These are phyloP conservation scores for Oxytorus armatus DNA, from an alignment of 2,888 invertebrate species.

Conservation along the genomic window DNA sequence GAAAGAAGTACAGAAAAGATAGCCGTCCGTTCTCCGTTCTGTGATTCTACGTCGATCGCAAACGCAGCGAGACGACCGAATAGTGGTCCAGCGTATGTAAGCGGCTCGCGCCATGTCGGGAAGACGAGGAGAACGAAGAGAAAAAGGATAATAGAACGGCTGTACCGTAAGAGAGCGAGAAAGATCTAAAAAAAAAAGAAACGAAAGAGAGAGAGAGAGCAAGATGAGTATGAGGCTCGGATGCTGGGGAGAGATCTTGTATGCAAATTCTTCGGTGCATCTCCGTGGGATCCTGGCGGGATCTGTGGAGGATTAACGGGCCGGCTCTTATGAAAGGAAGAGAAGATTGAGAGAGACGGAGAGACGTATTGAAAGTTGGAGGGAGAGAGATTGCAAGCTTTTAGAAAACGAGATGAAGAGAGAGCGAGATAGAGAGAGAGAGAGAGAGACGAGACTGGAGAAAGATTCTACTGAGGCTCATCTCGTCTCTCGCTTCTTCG, in stretches of 20 bases:
- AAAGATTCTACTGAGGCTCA: constrained; percentile 57
- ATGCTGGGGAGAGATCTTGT: constrained; percentile 83
- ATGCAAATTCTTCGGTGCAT: constrained; percentile 84
- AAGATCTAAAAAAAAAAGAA: constrained; percentile 65
- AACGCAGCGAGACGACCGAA: constrained; percentile 69
- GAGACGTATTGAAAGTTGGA: constrained; percentile 67
- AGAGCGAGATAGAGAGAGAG: constrained; percentile 37
- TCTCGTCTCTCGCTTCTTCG: constrained; percentile 56
- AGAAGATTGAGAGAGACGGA: constrained; percentile 69
- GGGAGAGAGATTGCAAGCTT: constrained; percentile 50
- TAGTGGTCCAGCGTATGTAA: constrained; percentile 52
- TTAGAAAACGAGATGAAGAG: constrained; percentile 48
- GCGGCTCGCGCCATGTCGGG: constrained; percentile 68
- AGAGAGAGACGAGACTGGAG: constrained; percentile 67
- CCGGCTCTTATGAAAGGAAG: constrained; percentile 84
- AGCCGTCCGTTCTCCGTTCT: constrained; percentile 46
- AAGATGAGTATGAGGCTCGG: constrained; percentile 71
- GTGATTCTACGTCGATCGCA: constrained; percentile 61
- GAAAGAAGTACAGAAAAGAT: constrained; percentile 51
- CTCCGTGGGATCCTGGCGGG: constrained; percentile 84
- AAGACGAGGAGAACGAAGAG: constrained; percentile 64
- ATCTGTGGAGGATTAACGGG: constrained; percentile 84
- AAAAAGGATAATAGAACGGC: constrained; percentile 68
- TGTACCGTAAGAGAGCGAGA: constrained; percentile 57
- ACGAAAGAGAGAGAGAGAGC: constrained; percentile 76